Evolutionary conservation across 2,113 vertebrate species (phyloP).

Genomic region (Donacobius atricapilla): DNA sequence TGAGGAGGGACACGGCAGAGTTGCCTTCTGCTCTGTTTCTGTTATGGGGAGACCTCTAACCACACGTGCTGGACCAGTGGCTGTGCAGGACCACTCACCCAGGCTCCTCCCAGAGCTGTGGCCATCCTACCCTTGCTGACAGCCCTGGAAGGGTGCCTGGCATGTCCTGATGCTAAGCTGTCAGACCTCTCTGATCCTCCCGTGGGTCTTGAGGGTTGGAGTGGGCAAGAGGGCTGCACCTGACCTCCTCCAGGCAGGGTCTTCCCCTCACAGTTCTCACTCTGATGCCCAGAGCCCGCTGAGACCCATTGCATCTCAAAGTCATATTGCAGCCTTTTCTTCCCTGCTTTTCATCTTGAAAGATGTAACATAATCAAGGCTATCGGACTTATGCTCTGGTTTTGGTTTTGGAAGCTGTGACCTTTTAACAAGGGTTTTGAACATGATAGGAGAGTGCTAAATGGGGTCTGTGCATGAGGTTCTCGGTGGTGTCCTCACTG

Average conservation of each 20-base stretch:
- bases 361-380: rapidly evolving
- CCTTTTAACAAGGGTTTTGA: background rate
- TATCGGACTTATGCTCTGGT: background rate
- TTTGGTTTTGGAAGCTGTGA: background rate
- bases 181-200: background rate
- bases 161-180: background rate
- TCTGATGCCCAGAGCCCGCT: background rate
- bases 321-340: background rate
- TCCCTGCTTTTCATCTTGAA: background rate
- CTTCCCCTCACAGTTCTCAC: background rate
- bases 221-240: background rate
- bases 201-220: background rate
- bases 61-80: rapidly evolving
- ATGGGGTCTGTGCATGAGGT: background rate
- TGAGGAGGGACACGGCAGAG: background rate
- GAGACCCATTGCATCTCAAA: background rate
- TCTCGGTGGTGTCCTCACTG: background rate
- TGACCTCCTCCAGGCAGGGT: background rate
- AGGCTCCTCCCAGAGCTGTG: background rate
- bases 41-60: background rate
- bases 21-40: background rate
- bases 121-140: background rate
- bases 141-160: background rate
- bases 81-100: background rate
- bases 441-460: background rate